A percentile compares a stretch with the other conserved stretches of the same genome.
phyloP scores from a whole-genome alignment of 2,797 vertebrate species.

The Arrhamphus sclerolepis region DNA sequence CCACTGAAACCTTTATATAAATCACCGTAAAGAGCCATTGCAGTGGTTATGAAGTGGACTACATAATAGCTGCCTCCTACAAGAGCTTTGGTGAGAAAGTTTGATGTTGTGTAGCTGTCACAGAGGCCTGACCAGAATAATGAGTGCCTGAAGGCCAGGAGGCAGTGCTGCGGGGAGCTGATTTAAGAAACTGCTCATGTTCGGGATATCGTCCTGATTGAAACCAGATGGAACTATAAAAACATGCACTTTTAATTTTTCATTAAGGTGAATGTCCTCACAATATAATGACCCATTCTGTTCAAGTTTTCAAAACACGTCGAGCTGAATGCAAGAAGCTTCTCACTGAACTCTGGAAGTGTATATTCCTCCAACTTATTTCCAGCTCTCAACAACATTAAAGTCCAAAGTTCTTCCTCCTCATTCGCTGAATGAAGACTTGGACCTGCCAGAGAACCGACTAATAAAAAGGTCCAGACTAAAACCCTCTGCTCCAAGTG shows the following conservation, averaged over 20 bases:
- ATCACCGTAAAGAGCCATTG: slow-evolving; percentile 14
- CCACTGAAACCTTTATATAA: background rate
- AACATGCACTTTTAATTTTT: slow-evolving; percentile 74
- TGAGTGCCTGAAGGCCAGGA: slow-evolving; percentile 62
- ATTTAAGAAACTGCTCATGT: slow-evolving; percentile 69
- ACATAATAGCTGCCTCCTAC: slow-evolving; percentile 22
- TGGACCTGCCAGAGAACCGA: slow-evolving; percentile 18
- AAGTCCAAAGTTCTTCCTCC: slow-evolving; percentile 35
- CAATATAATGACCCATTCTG: slow-evolving; percentile 36
- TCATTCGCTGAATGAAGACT: slow-evolving; percentile 35
- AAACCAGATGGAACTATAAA: slow-evolving; percentile 69
- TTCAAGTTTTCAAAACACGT: slow-evolving; percentile 42
- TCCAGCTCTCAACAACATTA: too few species aligned
- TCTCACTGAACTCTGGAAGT: slow-evolving; percentile 36
- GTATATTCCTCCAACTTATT: too few species aligned
- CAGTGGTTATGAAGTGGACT: slow-evolving; percentile 9
- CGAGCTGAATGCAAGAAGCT: slow-evolving; percentile 30
- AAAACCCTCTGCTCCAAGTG: slow-evolving; percentile 20
- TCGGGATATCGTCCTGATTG: slow-evolving; percentile 71
- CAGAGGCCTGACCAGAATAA: slow-evolving; percentile 71
- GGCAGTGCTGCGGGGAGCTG: slow-evolving; percentile 53
- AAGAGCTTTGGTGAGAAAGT: slow-evolving; percentile 37
- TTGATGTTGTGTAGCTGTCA: slow-evolving; percentile 39
- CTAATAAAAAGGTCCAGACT: slow-evolving; percentile 31
- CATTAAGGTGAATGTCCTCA: slow-evolving; percentile 61